These are phyloP conservation scores for Hymenopus coronatus DNA, from an alignment of 2,888 invertebrate genomes.

Conservation along the genomic window DNA sequence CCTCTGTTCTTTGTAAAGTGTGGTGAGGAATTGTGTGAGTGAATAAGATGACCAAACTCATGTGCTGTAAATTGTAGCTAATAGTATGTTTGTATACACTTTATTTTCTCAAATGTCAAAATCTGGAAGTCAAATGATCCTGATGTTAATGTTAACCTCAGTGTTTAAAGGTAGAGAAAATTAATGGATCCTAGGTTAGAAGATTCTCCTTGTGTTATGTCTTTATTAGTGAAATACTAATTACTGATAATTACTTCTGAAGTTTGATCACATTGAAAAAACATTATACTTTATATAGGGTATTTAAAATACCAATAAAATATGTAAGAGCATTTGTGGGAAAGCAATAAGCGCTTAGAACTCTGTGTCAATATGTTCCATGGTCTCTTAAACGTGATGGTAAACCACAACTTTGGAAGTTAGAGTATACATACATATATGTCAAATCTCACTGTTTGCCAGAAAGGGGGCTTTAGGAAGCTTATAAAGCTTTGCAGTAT, in stretches of 20 bases:
- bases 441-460: not conserved
- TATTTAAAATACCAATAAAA: conserved; percentile 1
- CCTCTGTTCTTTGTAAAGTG: not conserved
- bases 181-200: not conserved
- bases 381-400: conserved; percentile 9
- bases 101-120: not conserved
- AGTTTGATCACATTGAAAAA: not conserved
- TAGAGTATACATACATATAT: not conserved
- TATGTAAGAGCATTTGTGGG: conserved; percentile 24
- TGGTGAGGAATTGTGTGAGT: not conserved
- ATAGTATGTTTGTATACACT: not conserved
- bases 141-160: not conserved
- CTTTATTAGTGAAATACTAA: not conserved
- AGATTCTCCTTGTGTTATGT: not conserved
- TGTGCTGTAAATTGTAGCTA: not conserved
- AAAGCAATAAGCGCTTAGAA: conserved; percentile 32
- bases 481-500: too few species aligned
- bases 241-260: not conserved
- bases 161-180: not conserved
- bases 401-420: not conserved
- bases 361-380: conserved; percentile 20
- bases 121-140: not conserved
- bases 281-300: not conserved
- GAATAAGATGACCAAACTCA: not conserved
- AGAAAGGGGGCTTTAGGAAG: not conserved